Base-by-base conservation (phyloP, 1,140 invertebrate genomes). In the Drosophila nigrodunni region DNA sequence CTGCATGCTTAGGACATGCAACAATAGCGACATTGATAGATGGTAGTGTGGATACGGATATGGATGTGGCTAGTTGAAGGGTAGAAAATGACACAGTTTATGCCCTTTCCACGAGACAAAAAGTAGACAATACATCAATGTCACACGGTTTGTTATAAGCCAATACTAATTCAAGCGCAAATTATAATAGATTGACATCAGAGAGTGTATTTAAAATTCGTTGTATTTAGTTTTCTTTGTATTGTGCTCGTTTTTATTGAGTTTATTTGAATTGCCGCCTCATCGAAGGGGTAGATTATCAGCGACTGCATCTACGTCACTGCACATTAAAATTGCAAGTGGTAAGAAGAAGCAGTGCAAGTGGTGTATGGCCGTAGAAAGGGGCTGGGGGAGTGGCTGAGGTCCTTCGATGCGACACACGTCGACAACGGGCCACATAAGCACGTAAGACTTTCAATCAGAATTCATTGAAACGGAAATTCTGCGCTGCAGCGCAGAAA, bases 391-490 rank as follows among this genome's bases (percentile, higher is more conserved):
- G 61, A 46, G 54, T 50, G n/a, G 35, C 30, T 43, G 5, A 13
- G 41, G 64, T 78, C 83, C 82, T 86, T 88, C 49, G 72, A 59
- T 52, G 61, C 50, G 25, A 76, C 47, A 47, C 70, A 78, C 68
- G 49, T 49, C 21, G 50, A 59, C 60, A 62, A 66, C 25, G 74
- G 61, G 57, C 61, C 68, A 64, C 61, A 76, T 66, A 55, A 70
- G 81, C 70, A 80, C 83, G 80, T 87, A 89, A 89, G 85, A 89
- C 85, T 88, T 88, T 88, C 83, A 88, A 88, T 88, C 83, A 88
- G 80, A 75, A 61, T 78, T 77, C 85, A 88, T 80, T 89, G 83
- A 77, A 88, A 88, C 77, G 83, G 80, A 88, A 88, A 88, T 88
- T 89, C 83, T 83, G 83, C 80, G 80, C 83, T 88, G 85, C 83